Evolutionary conservation across 2,113 vertebrate genomes (phyloP).

Genomic region (Apodemus speciosus): DNA sequence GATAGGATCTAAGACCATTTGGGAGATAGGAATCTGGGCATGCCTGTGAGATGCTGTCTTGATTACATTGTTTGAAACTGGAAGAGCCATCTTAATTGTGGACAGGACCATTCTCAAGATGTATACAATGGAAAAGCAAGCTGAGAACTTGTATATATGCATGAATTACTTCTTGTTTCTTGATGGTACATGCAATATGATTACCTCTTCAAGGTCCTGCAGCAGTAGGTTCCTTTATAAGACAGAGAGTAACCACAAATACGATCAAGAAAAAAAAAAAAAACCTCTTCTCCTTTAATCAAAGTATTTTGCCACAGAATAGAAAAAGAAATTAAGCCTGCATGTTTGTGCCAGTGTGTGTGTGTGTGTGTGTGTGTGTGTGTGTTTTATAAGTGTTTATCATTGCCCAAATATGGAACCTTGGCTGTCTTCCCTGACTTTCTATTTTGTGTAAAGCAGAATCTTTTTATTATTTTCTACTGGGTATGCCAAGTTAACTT

Average conservation of each 20-base stretch:
- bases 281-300: background rate
- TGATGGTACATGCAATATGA: background rate
- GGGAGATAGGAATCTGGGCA: background rate
- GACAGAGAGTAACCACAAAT: background rate
- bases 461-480: background rate
- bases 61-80: background rate
- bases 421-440: background rate
- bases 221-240: background rate
- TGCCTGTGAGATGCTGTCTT: background rate
- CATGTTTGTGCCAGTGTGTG: background rate
- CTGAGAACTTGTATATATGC: background rate
- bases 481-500: too few species aligned
- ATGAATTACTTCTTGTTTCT: background rate
- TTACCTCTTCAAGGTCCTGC: too few species aligned
- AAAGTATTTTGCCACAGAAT: background rate
- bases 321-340: background rate
- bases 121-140: background rate
- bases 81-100: background rate
- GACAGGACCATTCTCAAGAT: background rate
- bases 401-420: background rate
- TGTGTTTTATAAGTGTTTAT: background rate
- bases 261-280: background rate
- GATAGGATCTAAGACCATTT: background rate
- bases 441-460: background rate
- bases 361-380: too few species aligned